A percentile compares a stretch with the other conserved stretches of the same genome.
Evolutionary conservation across 2,888 invertebrate genomes (phyloP).

Genomic region (Candidula unifasciata): DNA sequence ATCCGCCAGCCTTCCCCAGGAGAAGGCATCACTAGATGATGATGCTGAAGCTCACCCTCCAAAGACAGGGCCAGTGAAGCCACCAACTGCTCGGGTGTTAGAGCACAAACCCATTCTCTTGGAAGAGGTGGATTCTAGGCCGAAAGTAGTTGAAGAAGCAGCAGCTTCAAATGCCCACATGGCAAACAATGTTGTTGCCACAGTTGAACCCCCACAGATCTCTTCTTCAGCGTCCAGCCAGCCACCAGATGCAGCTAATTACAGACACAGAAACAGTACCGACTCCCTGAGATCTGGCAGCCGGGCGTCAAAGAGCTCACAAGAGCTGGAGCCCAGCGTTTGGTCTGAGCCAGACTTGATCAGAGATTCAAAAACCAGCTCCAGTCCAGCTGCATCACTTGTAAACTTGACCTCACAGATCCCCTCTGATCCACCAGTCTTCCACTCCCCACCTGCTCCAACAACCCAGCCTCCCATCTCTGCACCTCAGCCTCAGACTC

Average conservation of each 20-base stretch:
- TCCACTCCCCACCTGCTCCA: slow-evolving; percentile 14
- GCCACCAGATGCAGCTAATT: not conserved
- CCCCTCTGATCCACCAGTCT: not conserved
- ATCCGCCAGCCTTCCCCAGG: slow-evolving; percentile 45
- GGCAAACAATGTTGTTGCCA: slow-evolving; percentile 94
- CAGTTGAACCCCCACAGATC: slow-evolving; percentile 79
- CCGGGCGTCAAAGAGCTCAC: slow-evolving; percentile 27
- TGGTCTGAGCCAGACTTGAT: slow-evolving; percentile 43
- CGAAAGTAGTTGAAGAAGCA: slow-evolving; percentile 79
- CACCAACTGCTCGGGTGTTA: slow-evolving; percentile 81
- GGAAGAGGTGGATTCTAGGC: slow-evolving; percentile 82
- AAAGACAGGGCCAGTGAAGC: slow-evolving; percentile 74
- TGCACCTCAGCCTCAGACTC: slow-evolving; percentile 34
- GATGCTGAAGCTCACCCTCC: slow-evolving; percentile 63
- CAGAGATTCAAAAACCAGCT: slow-evolving; percentile 35
- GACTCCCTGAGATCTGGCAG: not conserved
- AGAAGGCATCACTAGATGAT: slow-evolving; percentile 54
- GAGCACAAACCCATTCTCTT: slow-evolving; percentile 88
- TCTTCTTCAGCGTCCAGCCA: not conserved
- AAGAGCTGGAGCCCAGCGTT: slow-evolving; percentile 8
- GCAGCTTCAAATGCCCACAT: slow-evolving; percentile 91
- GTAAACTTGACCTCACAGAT: slow-evolving; percentile 18
- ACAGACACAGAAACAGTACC: not conserved
- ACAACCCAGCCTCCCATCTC: slow-evolving; percentile 32
- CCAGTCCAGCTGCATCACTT: slow-evolving; percentile 7